phyloP scores from a whole-genome alignment of 2,113 vertebrate species.

The Ictalurus furcatus region DNA sequence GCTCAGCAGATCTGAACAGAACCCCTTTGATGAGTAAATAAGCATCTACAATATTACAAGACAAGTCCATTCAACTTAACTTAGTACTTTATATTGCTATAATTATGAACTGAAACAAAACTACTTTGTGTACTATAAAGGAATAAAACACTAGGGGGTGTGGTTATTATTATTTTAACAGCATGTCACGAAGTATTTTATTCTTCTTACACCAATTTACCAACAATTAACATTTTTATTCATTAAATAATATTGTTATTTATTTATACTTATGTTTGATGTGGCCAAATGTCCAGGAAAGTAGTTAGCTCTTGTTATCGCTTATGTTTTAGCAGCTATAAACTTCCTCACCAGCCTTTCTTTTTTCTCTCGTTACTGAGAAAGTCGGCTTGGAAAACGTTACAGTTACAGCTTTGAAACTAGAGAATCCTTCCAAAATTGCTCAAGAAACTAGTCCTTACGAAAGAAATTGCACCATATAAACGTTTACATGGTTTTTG shows the following conservation, averaged over 20 bases:
- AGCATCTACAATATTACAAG: background rate
- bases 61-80: background rate
- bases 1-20: background rate
- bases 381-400: background rate
- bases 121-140: background rate
- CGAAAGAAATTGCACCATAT: background rate
- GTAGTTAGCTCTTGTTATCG: background rate
- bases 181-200: background rate
- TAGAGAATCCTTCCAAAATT: background rate
- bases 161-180: background rate
- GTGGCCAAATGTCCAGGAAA: background rate
- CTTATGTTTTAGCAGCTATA: background rate
- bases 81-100: background rate
- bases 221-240: background rate
- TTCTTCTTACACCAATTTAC: background rate
- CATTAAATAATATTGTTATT: background rate
- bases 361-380: background rate
- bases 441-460: background rate
- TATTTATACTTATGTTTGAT: background rate
- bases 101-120: background rate
- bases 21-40: background rate
- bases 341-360: background rate
- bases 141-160: background rate
- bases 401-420: background rate
- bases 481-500: background rate